A percentile compares a stretch with the other conserved stretches of the same genome.
phyloP scores from a whole-genome alignment of 2,113 vertebrate genomes.

The Paradoxurus hermaphroditus region DNA sequence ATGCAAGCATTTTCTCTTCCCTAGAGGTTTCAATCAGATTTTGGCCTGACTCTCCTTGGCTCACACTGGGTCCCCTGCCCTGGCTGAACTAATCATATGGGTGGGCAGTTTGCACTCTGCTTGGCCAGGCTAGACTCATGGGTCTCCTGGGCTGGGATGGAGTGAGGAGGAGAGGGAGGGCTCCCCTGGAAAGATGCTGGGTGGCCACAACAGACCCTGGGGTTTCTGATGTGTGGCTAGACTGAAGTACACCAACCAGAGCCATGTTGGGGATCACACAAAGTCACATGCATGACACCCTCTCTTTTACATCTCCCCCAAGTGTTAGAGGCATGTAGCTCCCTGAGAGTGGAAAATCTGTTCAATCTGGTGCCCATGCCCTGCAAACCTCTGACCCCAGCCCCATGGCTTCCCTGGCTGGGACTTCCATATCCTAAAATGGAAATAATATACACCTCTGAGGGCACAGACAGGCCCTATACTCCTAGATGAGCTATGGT shows the following conservation, averaged over 20 bases:
- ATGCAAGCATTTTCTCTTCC: neutral
- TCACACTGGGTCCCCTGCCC: neutral
- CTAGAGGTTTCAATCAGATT: neutral
- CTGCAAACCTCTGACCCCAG: neutral
- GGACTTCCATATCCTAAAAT: neutral
- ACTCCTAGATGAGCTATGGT: neutral
- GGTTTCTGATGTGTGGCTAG: neutral
- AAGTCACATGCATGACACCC: neutral
- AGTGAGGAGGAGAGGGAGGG: rapidly evolving
- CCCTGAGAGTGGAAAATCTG: neutral
- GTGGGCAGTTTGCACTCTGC: rapidly evolving
- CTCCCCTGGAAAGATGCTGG: neutral
- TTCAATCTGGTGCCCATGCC: no score
- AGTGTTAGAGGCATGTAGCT: neutral
- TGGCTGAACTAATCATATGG: neutral
- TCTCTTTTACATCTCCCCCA: neutral
- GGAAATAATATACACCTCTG: neutral
- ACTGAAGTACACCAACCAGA: neutral
- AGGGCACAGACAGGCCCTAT: neutral
- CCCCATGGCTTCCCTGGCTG: neutral
- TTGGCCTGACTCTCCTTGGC: neutral
- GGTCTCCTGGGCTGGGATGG: no score
- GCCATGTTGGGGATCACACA: neutral
- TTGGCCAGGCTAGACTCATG: neutral
- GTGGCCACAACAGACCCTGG: neutral